Conservation (phyloP, 2,888 invertebrate genomes). For the Pachliopta kotzebuea region DNA sequence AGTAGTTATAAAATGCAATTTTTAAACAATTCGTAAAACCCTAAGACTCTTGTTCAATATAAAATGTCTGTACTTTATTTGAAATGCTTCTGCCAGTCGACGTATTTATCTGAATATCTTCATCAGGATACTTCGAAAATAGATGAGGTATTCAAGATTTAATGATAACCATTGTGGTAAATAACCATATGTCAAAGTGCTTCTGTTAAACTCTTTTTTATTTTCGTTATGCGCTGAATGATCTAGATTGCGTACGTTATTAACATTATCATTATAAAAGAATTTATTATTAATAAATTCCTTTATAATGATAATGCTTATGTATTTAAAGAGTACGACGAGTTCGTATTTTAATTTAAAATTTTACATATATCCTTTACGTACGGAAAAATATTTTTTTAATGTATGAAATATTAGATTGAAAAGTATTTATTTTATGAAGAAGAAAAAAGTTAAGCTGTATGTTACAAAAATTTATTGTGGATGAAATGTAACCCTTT, state of each 20-base stretch:
- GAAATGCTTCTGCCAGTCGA: too few species aligned
- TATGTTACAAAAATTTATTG: background rate
- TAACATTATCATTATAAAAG: background rate
- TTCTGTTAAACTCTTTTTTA: conserved; percentile 4
- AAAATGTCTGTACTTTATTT: too few species aligned
- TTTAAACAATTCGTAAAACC: too few species aligned
- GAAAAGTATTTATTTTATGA: too few species aligned
- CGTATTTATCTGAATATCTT: too few species aligned
- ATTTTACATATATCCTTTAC: too few species aligned
- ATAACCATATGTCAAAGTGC: conserved; percentile 1
- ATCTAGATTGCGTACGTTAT: background rate
- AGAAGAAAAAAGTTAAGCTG: too few species aligned
- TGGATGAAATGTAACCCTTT: conserved; percentile 2
- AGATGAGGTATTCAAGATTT: background rate
- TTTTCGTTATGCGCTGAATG: background rate
- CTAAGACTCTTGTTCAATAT: too few species aligned
- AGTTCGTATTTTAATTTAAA: background rate
- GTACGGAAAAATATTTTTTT: background rate
- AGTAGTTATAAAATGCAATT: too few species aligned
- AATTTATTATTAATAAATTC: background rate
- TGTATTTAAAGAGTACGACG: background rate
- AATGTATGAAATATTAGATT: too few species aligned
- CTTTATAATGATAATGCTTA: too few species aligned
- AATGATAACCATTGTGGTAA: background rate
- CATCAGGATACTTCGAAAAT: too few species aligned